Conservation (phyloP, 2,888 invertebrate genomes). For the Prosopocoilus inquinatus region DNA sequence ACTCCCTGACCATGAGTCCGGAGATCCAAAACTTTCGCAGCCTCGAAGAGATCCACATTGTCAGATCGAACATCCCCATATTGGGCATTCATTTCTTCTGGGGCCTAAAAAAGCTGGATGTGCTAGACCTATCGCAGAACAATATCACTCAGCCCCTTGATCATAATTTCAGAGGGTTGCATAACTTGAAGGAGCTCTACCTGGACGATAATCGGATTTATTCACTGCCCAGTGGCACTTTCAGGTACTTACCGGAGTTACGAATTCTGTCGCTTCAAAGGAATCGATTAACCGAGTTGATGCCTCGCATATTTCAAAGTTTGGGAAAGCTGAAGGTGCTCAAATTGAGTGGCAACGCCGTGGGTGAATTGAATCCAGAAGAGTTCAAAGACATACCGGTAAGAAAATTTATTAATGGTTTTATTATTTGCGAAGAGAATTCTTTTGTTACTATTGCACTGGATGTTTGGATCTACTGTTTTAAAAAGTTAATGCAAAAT, state of each 20-base stretch:
- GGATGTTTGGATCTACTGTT: too few relatives aligned
- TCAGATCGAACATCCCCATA: constrained; percentile 75
- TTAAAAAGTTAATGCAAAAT: too few relatives aligned
- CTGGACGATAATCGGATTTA: constrained; percentile 75
- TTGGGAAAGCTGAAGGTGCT: constrained; percentile 64
- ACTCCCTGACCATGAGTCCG: constrained; percentile 70
- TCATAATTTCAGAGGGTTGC: constrained; percentile 73
- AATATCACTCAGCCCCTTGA: constrained; percentile 71
- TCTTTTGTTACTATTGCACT: too few relatives aligned
- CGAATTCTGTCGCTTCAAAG: constrained; percentile 64
- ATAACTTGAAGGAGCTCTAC: constrained; percentile 67
- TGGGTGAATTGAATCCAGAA: constrained; percentile 69
- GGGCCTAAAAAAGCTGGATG: constrained; percentile 61
- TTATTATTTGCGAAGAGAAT: too few relatives aligned
- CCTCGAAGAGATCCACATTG: constrained; percentile 71
- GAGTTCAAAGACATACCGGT: constrained; percentile 71
- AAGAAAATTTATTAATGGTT: constrained; percentile 28
- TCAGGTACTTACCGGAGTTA: constrained; percentile 67
- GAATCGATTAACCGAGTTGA: constrained; percentile 67
- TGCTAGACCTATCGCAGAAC: constrained; percentile 71
- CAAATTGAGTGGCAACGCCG: constrained; percentile 70
- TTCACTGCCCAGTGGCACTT: constrained; percentile 75
- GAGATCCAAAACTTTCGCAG: constrained; percentile 57
- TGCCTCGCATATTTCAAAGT: constrained; percentile 68
- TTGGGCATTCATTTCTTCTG: constrained; percentile 78